Evolutionary conservation across 2,113 vertebrate species (phyloP), one percentile per base, ranked within the genome.

Genomic region (Petromus typicus): DNA sequence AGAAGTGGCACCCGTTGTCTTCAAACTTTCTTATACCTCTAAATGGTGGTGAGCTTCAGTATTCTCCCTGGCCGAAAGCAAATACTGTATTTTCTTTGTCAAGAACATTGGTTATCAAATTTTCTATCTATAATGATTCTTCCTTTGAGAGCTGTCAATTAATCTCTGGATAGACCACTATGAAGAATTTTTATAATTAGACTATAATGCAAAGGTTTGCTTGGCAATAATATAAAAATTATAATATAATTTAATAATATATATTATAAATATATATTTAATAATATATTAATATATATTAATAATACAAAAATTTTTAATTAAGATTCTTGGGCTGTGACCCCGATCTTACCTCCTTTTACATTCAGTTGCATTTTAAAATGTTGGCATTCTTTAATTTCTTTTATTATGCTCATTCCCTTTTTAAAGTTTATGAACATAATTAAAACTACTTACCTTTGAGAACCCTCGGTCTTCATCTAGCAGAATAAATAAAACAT

Each of bases 171-270:
- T 97, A 94, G 66, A 89, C 75, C 83, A 96, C 92, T 56, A 80
- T 96, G 96, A 98, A 97, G 89, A 97, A 97, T 97, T 97, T 91
- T 73, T 96, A 86, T 98, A 98, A 98, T 97, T 98, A 97, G 95
- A 98, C 98, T 98, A 98, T 97, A 98, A 98, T 95, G 96, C 95
- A 97, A 96, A 97, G 95, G 86, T 98, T 98, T 97, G n/a, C n/a
- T n/a, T n/a, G n/a, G n/a, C n/a, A n/a, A n/a, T n/a, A n/a, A n/a
- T n/a, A n/a, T n/a, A n/a, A n/a, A n/a, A n/a, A n/a, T n/a, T n/a
- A n/a, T n/a, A n/a, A n/a, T n/a, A n/a, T n/a, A n/a, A n/a, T n/a
- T n/a, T n/a, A n/a, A n/a, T n/a, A n/a, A n/a, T n/a, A n/a, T n/a
- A n/a, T n/a, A n/a, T n/a, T n/a, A n/a, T n/a, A n/a, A n/a, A n/a